These are phyloP conservation scores for Corbicula japonica DNA, from an alignment of 2,888 invertebrate genomes.

Conservation along the genomic window DNA sequence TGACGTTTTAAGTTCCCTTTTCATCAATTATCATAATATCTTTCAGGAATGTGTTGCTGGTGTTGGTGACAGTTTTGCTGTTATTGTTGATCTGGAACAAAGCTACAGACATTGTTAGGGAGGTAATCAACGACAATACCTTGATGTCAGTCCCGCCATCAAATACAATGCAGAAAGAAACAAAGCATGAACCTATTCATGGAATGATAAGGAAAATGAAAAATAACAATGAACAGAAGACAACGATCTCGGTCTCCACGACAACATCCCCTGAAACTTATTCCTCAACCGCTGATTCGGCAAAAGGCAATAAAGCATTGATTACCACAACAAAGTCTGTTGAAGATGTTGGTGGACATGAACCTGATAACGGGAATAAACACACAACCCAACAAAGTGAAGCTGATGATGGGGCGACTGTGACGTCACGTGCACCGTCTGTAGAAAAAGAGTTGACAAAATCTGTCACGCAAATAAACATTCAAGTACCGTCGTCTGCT, in stretches of 20 bases:
- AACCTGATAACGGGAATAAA: too few relatives aligned
- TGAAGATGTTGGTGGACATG: too few relatives aligned
- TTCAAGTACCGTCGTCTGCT: not conserved
- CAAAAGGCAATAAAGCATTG: too few relatives aligned
- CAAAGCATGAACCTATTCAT: not conserved
- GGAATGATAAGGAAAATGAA: not conserved
- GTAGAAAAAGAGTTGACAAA: not conserved
- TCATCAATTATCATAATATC: not conserved
- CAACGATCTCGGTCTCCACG: not conserved
- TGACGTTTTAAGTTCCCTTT: too few relatives aligned
- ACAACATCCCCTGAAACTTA: too few relatives aligned
- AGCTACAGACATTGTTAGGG: constrained; percentile 13
- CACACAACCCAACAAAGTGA: too few relatives aligned
- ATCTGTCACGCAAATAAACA: too few relatives aligned
- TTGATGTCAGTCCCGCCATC: not conserved
- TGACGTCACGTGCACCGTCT: not conserved
- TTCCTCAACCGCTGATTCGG: not conserved
- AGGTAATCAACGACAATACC: not conserved
- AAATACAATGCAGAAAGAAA: not conserved
- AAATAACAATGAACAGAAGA: not conserved
- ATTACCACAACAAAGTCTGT: too few relatives aligned
- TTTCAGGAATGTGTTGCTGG: constrained; percentile 3
- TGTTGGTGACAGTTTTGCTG: not conserved
- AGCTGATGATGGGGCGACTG: not conserved
- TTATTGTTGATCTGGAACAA: constrained; percentile 23